Evolutionary conservation across 2,113 vertebrate genomes (phyloP), one percentile per base, ranked within the genome.

Genomic region (Ptilonorhynchus violaceus): DNA sequence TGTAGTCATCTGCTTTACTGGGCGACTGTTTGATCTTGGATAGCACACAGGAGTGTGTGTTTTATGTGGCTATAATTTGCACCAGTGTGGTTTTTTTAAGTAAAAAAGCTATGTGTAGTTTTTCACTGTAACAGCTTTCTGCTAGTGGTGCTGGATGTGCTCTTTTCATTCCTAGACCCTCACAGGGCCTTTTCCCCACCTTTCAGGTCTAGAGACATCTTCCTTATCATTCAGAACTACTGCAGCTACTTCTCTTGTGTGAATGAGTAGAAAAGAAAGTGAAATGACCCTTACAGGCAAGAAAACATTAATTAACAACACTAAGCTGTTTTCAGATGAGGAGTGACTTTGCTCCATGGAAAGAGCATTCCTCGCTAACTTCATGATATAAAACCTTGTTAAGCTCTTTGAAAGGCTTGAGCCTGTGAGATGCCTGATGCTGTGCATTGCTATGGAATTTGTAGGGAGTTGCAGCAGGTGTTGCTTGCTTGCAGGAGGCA

Each of bases 351-450:
- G 56, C 47, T 96, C 77, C 88, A 37, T 88, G 70, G 94, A 94
- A 96, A 96, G 86, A 85, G n/a, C 89, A 89, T 94, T 97, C 64
- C 76, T 97, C 52, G 56, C 19, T 24, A 60, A 89, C 39, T 25
- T 70, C 17, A 64, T 86, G 95, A 62, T 33, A 62, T 62, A 62
- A 85, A 96, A 30, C 88, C 49, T 70, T 93, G 64, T 89, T 97
- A 95, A 96, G 50, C 86, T 92, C 60, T 90, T 93, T 82, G 49
- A 66, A 67, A 82, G 33, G 68, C 24, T 91, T 0, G 0, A 77
- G 49, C 39, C 46, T 69, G 11, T 58, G 67, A 79, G 59, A 37
- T 85, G 42, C 23, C 39, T 50, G 42, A 42, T 78, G 39, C 42
- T 62, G 28, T 68, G 79, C 49, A 49, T 39, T 81, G 52, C 81